Evolutionary conservation across 1,140 invertebrate genomes (phyloP).

Genomic region (Bombus vancouverensis): DNA sequence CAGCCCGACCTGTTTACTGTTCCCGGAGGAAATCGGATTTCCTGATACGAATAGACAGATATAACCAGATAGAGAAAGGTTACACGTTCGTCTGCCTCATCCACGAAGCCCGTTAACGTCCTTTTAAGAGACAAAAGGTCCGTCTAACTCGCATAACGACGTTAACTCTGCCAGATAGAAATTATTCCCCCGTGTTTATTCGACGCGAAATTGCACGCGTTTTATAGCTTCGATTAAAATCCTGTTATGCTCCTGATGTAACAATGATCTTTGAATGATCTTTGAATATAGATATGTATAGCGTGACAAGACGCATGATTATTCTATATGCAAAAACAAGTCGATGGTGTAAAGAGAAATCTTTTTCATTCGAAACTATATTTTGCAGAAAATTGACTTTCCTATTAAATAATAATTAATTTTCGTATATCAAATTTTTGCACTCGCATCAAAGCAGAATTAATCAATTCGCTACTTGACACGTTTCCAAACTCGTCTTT

Average conservation of each 20-base stretch:
- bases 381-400: too few species aligned
- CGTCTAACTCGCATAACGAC: conserved; percentile 49
- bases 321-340: too few species aligned
- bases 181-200: conserved; percentile 24
- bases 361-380: too few species aligned
- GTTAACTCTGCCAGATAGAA: conserved; percentile 34
- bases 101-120: conserved; percentile 35
- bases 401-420: too few species aligned
- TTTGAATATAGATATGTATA: background rate
- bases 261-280: background rate
- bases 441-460: too few species aligned
- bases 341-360: too few species aligned
- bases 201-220: background rate
- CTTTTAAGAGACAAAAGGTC: conserved; percentile 53
- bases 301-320: too few species aligned
- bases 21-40: conserved; percentile 63
- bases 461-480: background rate
- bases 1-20: conserved; percentile 45
- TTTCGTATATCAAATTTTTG: background rate
- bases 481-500: background rate
- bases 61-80: conserved; percentile 41
- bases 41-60: conserved; percentile 49
- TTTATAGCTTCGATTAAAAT: background rate
- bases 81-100: conserved; percentile 20
- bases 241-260: too few species aligned